These are phyloP conservation scores for Porites rus DNA, from an alignment of 92 coral and sea anemone species.

Conservation along the genomic window DNA sequence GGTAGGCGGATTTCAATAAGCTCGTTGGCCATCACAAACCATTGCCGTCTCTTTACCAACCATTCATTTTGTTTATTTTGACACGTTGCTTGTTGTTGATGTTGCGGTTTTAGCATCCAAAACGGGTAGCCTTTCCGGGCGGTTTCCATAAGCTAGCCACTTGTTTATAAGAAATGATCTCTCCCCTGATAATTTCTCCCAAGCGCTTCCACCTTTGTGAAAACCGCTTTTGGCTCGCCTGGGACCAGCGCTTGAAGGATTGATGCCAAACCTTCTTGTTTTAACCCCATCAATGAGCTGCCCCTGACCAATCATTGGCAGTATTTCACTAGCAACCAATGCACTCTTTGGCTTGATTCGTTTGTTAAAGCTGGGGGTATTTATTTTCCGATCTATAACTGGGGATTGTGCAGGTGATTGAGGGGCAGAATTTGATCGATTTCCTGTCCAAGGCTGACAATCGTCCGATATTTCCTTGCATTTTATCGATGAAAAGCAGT, in stretches of 20 bases:
- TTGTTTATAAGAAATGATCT: constrained; percentile 22
- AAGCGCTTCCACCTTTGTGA: neutral
- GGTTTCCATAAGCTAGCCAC: constrained; percentile 8
- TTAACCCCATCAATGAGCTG: neutral
- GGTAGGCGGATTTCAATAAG: too few species aligned
- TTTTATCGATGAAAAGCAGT: neutral
- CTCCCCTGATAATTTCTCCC: constrained; percentile 16
- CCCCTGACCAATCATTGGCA: neutral
- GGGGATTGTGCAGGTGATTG: neutral
- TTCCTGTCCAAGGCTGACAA: neutral
- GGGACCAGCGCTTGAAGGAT: neutral
- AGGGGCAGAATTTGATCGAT: neutral
- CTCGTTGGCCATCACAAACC: too few species aligned
- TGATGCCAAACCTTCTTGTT: constrained; percentile 9
- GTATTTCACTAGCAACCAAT: neutral
- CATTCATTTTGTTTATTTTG: too few species aligned
- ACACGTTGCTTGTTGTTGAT: neutral
- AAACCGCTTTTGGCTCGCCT: neutral
- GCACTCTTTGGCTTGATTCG: constrained; percentile 15
- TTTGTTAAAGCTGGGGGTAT: neutral
- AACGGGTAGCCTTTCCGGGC: neutral
- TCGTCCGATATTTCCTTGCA: neutral
- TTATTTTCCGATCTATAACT: neutral
- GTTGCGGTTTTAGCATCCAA: neutral
- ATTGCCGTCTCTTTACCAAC: too few species aligned